These are phyloP conservation scores for Eciton burchellii DNA, from an alignment of 1,140 invertebrate species.

Conservation along the genomic window DNA sequence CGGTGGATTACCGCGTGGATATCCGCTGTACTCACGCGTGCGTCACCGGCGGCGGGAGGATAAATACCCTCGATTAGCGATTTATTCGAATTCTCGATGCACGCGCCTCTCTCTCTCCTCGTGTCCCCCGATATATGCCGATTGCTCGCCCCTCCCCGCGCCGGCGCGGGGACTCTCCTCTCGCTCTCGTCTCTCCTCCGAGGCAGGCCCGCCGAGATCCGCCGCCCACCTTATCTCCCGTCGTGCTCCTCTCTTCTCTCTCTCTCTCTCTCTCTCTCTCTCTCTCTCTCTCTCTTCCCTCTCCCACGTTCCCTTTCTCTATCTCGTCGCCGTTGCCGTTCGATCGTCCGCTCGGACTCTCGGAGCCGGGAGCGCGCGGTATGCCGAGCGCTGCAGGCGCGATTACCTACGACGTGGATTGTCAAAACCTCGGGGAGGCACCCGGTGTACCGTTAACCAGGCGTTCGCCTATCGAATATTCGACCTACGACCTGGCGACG, in stretches of 20 bases:
- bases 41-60: slow-evolving; percentile 76
- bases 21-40: slow-evolving; percentile 69
- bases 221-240: slow-evolving; percentile 40
- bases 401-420: slow-evolving; percentile 67
- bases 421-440: slow-evolving; percentile 71
- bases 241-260: not conserved
- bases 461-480: slow-evolving; percentile 74
- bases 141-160: slow-evolving; percentile 44
- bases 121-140: slow-evolving; percentile 75
- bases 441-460: slow-evolving; percentile 71
- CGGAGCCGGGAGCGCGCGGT: slow-evolving; percentile 56
- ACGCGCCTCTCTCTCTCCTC: slow-evolving; percentile 66
- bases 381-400: slow-evolving; percentile 56
- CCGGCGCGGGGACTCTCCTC: not conserved
- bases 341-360: slow-evolving; percentile 35
- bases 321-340: not conserved
- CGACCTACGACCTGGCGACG: slow-evolving; percentile 71
- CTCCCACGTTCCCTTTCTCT: slow-evolving; percentile 8
- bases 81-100: slow-evolving; percentile 83
- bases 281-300: not conserved
- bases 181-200: slow-evolving; percentile 17
- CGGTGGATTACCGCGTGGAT: slow-evolving; percentile 69
- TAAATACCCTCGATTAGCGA: slow-evolving; percentile 82
- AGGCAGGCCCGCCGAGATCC: slow-evolving; percentile 32
- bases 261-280: slow-evolving; percentile 13